These are phyloP conservation scores for Tiliqua scincoides DNA, from an alignment of 2,113 vertebrate species.

Conservation along the genomic window DNA sequence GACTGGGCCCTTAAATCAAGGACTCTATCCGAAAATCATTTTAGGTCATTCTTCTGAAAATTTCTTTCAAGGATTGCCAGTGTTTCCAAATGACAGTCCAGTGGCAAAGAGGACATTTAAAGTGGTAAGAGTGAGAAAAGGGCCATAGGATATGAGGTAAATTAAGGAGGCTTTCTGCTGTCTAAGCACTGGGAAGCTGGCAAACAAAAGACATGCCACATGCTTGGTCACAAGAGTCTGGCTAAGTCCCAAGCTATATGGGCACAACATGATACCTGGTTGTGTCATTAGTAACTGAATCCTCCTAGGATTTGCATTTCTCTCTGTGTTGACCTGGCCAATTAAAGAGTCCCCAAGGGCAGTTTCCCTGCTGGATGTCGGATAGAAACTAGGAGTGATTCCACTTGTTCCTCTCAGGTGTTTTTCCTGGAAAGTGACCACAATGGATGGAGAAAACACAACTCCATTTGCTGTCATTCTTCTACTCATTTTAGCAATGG, in stretches of 20 bases:
- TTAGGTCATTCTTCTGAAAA: too few relatives aligned
- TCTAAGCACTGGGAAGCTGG: background rate
- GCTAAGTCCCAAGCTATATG: too few relatives aligned
- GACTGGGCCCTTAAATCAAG: too few relatives aligned
- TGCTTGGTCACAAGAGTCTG: background rate
- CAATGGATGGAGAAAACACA: background rate
- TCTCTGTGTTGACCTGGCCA: background rate
- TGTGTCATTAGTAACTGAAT: background rate
- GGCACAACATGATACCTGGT: background rate
- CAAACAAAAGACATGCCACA: background rate
- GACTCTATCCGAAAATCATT: too few relatives aligned
- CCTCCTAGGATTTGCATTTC: conserved; percentile 3
- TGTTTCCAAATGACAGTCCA: too few relatives aligned
- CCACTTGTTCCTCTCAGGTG: background rate
- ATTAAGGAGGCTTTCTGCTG: background rate
- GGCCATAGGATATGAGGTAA: too few relatives aligned
- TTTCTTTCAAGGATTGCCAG: too few relatives aligned
- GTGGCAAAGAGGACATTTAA: too few relatives aligned
- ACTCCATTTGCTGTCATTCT: background rate
- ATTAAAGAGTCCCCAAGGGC: background rate
- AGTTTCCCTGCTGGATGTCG: background rate
- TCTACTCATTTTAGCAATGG: conserved; percentile 15
- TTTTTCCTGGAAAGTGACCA: background rate
- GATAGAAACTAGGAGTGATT: background rate
- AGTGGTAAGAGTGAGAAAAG: too few relatives aligned